These are phyloP conservation scores for Kradibia gibbosae DNA, from an alignment of 1,140 invertebrate genomes.

Conservation along the genomic window DNA sequence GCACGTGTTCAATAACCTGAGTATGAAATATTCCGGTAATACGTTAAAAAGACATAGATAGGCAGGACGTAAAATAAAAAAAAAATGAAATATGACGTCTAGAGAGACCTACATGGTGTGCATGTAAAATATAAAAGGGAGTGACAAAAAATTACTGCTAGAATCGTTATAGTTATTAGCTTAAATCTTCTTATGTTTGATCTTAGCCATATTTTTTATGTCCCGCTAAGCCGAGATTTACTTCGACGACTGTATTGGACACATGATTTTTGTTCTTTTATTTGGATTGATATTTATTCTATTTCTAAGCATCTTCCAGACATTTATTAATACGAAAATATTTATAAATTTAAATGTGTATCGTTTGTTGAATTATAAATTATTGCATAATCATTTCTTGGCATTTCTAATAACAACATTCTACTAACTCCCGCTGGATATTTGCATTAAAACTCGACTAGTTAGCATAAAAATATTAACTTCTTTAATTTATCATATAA, in stretches of 20 bases:
- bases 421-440: not conserved
- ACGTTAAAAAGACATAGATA: slow-evolving; percentile 39
- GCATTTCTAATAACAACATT: not conserved
- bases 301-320: not conserved
- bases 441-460: not conserved
- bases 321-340: not conserved
- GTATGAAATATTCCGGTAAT: slow-evolving; percentile 47
- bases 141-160: not conserved
- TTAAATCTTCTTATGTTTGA: no score
- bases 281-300: not conserved
- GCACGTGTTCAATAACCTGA: slow-evolving; percentile 60
- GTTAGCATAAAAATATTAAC: no score
- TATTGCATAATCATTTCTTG: not conserved
- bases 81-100: slow-evolving; percentile 28
- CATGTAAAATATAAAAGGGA: not conserved
- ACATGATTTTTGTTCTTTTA: not conserved
- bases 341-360: not conserved
- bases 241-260: not conserved
- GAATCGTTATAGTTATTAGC: no score
- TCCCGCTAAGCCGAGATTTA: no score
- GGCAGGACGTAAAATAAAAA: not conserved
- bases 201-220: no score
- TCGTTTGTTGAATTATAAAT: not conserved
- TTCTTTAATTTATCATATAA: no score
- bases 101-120: not conserved